A percentile compares a stretch with the other conserved stretches of the same genome.
These are phyloP conservation scores for Punctoribates punctum DNA, from an alignment of 2,888 invertebrate genomes.

Conservation along the genomic window DNA sequence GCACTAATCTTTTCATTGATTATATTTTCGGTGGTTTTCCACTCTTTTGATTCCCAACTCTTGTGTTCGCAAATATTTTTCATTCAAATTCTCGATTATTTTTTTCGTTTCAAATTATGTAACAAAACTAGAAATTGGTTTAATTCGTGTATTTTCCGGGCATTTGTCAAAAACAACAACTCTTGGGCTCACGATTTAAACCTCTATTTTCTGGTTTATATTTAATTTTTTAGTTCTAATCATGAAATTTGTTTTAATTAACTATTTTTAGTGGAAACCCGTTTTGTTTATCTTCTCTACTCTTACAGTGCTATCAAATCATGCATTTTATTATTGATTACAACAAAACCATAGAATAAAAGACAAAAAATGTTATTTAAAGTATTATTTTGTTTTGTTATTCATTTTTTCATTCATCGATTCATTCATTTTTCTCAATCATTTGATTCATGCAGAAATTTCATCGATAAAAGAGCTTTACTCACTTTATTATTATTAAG, in stretches of 20 bases:
- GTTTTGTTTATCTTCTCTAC: background rate
- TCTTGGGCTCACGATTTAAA: background rate
- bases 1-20: constrained; percentile 1
- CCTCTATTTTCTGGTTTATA: background rate
- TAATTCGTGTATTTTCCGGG: no score
- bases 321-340: constrained; percentile 1
- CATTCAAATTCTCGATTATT: background rate
- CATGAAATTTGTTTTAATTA: constrained; percentile 11
- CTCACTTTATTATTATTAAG: background rate
- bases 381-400: constrained; percentile 15
- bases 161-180: background rate
- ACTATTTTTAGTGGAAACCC: background rate
- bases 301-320: background rate
- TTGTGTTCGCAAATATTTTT: background rate
- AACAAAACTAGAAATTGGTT: no score
- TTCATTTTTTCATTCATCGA: background rate
- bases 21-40: background rate
- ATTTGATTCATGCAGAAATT: background rate
- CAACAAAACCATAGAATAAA: background rate
- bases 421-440: constrained; percentile 30
- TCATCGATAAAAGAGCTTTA: constrained; percentile 23
- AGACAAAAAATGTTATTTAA: background rate
- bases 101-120: no score
- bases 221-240: background rate
- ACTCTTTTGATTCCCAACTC: background rate